Evolutionary conservation across 2,113 vertebrate species (phyloP).

Genomic region (Cephalopholis sonnerati): DNA sequence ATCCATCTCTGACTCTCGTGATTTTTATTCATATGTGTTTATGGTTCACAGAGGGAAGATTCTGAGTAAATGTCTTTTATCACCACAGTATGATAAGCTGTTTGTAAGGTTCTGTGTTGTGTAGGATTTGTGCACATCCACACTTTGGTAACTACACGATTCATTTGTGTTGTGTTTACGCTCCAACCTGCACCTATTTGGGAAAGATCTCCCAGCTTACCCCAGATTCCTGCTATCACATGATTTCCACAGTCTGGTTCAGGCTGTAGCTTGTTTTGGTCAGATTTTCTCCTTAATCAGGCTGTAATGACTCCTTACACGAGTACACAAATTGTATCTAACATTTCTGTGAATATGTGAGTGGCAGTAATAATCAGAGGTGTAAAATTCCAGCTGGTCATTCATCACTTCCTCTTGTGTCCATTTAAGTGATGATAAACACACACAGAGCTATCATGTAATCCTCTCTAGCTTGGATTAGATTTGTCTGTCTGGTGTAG

Average conservation of each 20-base stretch:
- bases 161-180: neutral
- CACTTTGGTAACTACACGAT: neutral
- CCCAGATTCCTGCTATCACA: conserved; percentile 48
- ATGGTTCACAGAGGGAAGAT: conserved; percentile 3
- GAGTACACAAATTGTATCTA: neutral
- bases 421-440: conserved; percentile 30
- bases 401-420: conserved; percentile 13
- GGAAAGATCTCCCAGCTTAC: conserved; percentile 22
- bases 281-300: conserved; percentile 5
- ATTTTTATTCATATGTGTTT: conserved; percentile 15
- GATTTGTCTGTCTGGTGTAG: conserved; percentile 32
- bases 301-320: neutral
- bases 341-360: neutral
- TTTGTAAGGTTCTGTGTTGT: neutral
- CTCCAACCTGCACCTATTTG: conserved; percentile 14
- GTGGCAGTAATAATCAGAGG: neutral
- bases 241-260: conserved; percentile 43
- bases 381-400: neutral
- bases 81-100: too few species aligned
- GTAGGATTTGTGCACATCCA: neutral
- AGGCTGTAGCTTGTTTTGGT: conserved; percentile 32
- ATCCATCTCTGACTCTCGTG: conserved; percentile 26
- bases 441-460: conserved; percentile 16
- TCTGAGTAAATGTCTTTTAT: conserved; percentile 5
- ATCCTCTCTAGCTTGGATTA: conserved; percentile 53